Base-by-base conservation (phyloP, 2,113 vertebrate species). In the Formicarius rufipectus region DNA sequence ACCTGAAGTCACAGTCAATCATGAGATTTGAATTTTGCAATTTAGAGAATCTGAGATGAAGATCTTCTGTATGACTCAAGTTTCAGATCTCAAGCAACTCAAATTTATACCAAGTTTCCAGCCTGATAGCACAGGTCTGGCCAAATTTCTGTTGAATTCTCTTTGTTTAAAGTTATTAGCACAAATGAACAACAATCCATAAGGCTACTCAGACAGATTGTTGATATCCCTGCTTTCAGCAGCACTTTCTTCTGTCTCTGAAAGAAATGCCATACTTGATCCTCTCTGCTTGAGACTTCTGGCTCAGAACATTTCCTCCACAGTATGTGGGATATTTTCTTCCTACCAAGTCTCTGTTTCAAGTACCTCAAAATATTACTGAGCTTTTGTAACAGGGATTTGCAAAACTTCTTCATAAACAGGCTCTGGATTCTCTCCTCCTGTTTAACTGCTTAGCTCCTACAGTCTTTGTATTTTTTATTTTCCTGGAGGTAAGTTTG, bases 171-270 rank as follows among this genome's bases (percentile, higher is more conserved):
- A 86, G 68, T 47, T 67, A 68, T 88, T 80, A 85, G 50, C 63
- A 39, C 1, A 8, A 90, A 83, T 23, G 72, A 83, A 42, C 39
- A 94, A 52, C 55, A 83, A 71, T 83, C 52, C 3, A 0, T 44
- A 44, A 63, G 67, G 42, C 44, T 60, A 40, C 44, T 91, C 77
- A 45, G 59, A 44, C 37, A 87, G 40, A 39, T 39, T 67, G 91
- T n/a, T 79, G 74, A 58, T 68, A 69, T 10, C 56, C 93, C 79
- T 90, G 75, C 44, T 89, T 95, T 93, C 95, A 86, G 85, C 53
- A 93, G 59, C 22, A 84, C 56, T 90, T 69, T 83, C 62, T 91
- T 83, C 50, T 59, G 37, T 44, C 35, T 64, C 56, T 37, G 60
- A 86, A 88, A 71, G n/a, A 80, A 93, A 75, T 0, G 4, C 30